Evolutionary conservation across 2,797 vertebrate species (phyloP).

Genomic region (Gallirallus australis): DNA sequence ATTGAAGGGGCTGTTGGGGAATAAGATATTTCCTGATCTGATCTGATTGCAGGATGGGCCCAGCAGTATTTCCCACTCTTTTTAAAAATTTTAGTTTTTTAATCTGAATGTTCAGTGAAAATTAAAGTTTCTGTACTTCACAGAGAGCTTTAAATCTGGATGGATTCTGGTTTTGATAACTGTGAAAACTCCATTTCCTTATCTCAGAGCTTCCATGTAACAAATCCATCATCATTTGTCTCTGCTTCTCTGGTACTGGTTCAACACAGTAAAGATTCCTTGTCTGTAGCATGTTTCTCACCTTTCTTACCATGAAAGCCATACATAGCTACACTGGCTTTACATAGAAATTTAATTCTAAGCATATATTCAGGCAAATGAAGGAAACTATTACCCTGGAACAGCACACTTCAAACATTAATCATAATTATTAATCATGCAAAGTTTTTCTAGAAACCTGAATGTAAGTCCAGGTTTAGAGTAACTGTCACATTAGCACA

Average conservation of each 20-base stretch:
- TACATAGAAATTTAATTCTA: conserved; percentile 69
- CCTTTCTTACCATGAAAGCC: conserved; percentile 49
- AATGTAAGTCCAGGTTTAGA: conserved; percentile 60
- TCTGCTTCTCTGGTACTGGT: conserved; percentile 42
- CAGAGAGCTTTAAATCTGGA: conserved; percentile 60
- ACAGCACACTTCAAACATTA: conserved; percentile 72
- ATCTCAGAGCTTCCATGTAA: conserved; percentile 7
- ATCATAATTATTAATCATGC: conserved; percentile 74
- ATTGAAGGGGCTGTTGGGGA: neutral
- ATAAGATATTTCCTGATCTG: neutral
- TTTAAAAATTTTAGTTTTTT: neutral
- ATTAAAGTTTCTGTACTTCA: conserved; percentile 21
- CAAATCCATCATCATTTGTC: conserved; percentile 74
- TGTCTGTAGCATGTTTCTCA: conserved; percentile 59
- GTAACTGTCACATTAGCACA: conserved; percentile 63
- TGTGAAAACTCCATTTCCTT: conserved; percentile 65
- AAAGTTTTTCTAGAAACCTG: conserved; percentile 53
- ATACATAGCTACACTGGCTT: conserved; percentile 2
- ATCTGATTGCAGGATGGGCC: neutral
- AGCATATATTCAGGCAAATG: conserved; percentile 67
- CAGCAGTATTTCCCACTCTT: neutral
- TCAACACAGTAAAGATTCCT: conserved; percentile 51
- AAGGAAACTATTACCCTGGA: conserved; percentile 64
- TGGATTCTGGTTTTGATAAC: conserved; percentile 67
- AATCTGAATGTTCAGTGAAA: conserved; percentile 4